Percentiles rank a stretch among this genome's conserved stretches.
Evolutionary conservation across 2,888 invertebrate species (phyloP).

Genomic region (Nematopogon swammerdamellus): DNA sequence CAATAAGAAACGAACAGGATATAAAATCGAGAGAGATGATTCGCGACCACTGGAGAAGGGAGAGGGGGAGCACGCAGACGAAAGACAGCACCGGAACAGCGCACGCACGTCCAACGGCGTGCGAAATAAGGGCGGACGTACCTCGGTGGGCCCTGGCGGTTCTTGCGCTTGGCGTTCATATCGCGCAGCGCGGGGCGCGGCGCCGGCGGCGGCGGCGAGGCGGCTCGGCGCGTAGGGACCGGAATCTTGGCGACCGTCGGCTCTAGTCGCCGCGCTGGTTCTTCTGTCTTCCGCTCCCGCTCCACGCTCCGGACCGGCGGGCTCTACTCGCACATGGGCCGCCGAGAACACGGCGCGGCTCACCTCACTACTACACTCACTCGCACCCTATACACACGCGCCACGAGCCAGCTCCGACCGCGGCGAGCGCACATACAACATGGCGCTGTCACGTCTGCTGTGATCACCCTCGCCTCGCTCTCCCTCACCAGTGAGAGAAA

Average conservation of each 20-base stretch:
- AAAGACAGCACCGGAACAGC: not conserved
- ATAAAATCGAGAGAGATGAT: no score
- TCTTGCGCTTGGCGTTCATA: conserved; percentile 83
- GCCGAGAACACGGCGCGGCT: not conserved
- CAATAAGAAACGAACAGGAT: no score
- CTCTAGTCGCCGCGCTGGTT: conserved; percentile 1
- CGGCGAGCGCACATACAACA: conserved; percentile 52
- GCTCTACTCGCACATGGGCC: not conserved
- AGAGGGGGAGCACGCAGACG: not conserved
- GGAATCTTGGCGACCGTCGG: conserved; percentile 67
- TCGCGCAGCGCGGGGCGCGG: conserved; percentile 32
- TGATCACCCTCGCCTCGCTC: not conserved
- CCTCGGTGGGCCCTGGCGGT: conserved; percentile 76
- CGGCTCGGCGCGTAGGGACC: conserved; percentile 81
- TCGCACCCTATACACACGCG: not conserved
- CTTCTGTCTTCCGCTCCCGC: not conserved
- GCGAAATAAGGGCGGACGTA: conserved; percentile 26
- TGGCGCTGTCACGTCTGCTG: conserved; percentile 30
- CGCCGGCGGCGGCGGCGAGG: conserved; percentile 64
- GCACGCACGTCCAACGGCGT: conserved; percentile 1
- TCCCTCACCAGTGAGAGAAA: not conserved
- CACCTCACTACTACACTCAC: not conserved
- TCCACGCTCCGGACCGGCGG: conserved; percentile 1
- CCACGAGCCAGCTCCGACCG: conserved; percentile 1
- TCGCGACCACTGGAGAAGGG: conserved; percentile 1